phyloP scores from a whole-genome alignment of 2,797 vertebrate genomes.

The Microhierax caerulescens region DNA sequence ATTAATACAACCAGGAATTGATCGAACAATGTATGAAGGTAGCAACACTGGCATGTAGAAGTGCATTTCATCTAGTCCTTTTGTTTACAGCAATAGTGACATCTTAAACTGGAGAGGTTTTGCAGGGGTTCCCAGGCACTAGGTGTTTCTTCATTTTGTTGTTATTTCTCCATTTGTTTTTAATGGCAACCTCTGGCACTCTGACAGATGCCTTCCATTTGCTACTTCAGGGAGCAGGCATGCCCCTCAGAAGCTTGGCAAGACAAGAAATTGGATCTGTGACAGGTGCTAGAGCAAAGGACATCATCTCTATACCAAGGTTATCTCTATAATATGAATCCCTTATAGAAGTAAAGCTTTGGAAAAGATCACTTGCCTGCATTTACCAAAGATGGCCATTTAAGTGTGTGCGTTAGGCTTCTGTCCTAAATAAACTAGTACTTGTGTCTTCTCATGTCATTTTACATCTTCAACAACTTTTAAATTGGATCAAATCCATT shows the following conservation, averaged over 20 bases:
- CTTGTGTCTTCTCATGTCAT: not conserved
- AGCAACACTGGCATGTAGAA: not conserved
- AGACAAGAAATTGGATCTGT: slow-evolving; percentile 39
- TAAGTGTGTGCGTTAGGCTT: not conserved
- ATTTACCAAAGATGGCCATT: slow-evolving; percentile 37
- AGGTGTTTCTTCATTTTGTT: not conserved
- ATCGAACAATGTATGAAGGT: not conserved
- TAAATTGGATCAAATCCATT: not conserved
- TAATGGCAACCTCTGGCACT: slow-evolving; percentile 43
- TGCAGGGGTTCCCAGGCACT: not conserved
- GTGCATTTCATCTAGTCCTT: not conserved
- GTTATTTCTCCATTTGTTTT: slow-evolving; percentile 40
- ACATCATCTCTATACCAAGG: not conserved
- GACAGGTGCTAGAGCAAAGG: slow-evolving; percentile 38
- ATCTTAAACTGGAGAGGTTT: not conserved
- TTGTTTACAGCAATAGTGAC: not conserved
- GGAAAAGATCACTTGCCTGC: not conserved
- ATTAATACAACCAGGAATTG: not conserved
- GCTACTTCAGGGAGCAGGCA: not conserved
- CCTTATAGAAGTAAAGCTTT: slow-evolving; percentile 27
- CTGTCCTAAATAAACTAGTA: not conserved
- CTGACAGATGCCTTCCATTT: slow-evolving; percentile 36
- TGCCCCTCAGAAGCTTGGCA: slow-evolving; percentile 7
- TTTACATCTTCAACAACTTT: slow-evolving; percentile 30
- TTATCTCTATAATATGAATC: slow-evolving; percentile 45